Percentiles rank a stretch among this genome's conserved stretches.
These are phyloP conservation scores for Celastrina argiolus DNA, from an alignment of 2,888 invertebrate species.

Conservation along the genomic window DNA sequence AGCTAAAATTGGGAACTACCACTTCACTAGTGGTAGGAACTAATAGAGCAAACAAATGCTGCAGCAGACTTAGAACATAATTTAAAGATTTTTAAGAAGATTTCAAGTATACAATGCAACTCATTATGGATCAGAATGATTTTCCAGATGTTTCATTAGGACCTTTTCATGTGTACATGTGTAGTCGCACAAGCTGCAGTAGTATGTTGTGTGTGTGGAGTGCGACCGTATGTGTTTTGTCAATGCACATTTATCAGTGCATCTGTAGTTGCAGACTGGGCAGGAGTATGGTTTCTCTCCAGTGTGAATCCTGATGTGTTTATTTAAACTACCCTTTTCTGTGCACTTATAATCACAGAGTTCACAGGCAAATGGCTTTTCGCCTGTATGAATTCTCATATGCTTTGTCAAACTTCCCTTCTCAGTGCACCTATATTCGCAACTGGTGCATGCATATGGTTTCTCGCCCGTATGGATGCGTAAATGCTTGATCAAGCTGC, in stretches of 20 bases:
- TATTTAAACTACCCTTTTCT: conserved; percentile 35
- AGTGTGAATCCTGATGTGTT: conserved; percentile 50
- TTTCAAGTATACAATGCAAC: background rate
- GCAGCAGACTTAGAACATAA: no score
- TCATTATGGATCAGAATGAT: conserved; percentile 16
- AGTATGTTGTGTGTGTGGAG: background rate
- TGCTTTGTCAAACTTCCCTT: conserved; percentile 23
- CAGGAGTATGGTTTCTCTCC: conserved; percentile 51
- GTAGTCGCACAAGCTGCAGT: conserved; percentile 21
- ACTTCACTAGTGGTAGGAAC: no score
- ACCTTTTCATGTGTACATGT: conserved; percentile 13
- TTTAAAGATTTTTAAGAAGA: background rate
- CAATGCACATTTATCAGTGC: conserved; percentile 16
- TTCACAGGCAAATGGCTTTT: conserved; percentile 6
- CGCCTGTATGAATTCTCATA: conserved; percentile 21
- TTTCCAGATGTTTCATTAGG: conserved; percentile 23
- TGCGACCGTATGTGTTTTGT: conserved; percentile 20
- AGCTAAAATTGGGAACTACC: no score
- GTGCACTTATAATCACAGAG: conserved; percentile 21
- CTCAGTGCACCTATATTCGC: conserved; percentile 28
- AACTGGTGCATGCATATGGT: conserved; percentile 26
- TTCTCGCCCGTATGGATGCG: conserved; percentile 27
- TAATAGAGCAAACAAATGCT: no score
- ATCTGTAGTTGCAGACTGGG: conserved; percentile 34
- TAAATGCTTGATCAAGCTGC: conserved; percentile 25